phyloP scores from a whole-genome alignment of 2,888 invertebrate genomes.

The Cantharis lateralis region DNA sequence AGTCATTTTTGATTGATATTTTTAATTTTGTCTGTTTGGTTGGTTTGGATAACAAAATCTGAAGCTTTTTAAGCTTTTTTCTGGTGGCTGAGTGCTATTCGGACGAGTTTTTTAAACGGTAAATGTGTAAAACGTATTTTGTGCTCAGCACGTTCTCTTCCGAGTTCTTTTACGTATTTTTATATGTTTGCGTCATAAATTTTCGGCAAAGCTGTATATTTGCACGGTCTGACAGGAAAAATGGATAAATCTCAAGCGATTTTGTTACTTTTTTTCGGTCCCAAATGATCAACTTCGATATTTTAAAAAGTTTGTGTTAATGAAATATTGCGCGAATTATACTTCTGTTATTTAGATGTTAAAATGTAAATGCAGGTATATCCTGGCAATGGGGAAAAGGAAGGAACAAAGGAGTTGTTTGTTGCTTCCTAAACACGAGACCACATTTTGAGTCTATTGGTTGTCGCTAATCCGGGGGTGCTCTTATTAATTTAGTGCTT shows the following conservation, averaged over 20 bases:
- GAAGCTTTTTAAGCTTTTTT: background rate
- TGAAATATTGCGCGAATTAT: background rate
- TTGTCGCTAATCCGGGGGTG: conserved; percentile 16
- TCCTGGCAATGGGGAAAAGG: background rate
- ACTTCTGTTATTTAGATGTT: background rate
- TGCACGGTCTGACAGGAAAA: conserved; percentile 19
- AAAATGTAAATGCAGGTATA: background rate
- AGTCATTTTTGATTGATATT: background rate
- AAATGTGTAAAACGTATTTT: background rate
- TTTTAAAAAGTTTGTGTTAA: background rate
- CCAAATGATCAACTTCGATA: conserved; percentile 10
- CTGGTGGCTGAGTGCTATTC: background rate
- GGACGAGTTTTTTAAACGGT: background rate
- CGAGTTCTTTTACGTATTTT: background rate
- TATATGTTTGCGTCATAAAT: conserved; percentile 9
- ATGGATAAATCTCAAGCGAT: conserved; percentile 16
- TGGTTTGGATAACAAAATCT: background rate
- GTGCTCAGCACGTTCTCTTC: background rate
- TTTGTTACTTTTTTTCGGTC: conserved; percentile 13
- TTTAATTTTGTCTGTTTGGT: background rate
- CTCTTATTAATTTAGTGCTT: conserved; percentile 16
- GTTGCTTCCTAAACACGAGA: conserved; percentile 10
- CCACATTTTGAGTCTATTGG: conserved; percentile 13
- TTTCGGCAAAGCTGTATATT: conserved; percentile 6
- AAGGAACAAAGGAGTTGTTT: conserved; percentile 12